Base-by-base conservation (phyloP, 2,797 vertebrate species). In the Pyrocephalus nanus region DNA sequence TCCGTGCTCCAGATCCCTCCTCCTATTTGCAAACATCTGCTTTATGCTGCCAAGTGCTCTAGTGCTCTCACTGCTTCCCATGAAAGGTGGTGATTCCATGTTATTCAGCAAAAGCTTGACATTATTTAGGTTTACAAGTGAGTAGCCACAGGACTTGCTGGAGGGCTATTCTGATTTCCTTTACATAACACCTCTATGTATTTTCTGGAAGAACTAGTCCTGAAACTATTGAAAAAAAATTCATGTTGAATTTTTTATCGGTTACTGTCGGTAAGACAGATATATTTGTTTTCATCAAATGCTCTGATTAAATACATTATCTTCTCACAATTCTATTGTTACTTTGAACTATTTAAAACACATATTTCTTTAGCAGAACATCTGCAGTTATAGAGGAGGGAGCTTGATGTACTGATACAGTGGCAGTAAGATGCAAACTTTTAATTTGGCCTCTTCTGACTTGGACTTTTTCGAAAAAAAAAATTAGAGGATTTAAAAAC, bases 121-220 rank as follows among this genome's bases (percentile, higher is more conserved):
- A 2, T 16, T 89, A 26, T 3, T 2, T 4, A 51, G 21, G 27
- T 43, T 85, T 64, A 38, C 0, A 0, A 50, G 22, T 21, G 43
- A 90, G 54, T 10, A 71, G 30, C 30, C 67, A 62, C 53, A 67
- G 30, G 26, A 72, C 18, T 6, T 3, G 8, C 20, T 54, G 21
- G 20, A 86, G 13, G 29, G 21, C 16, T 42, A 12, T 10, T 75
- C 23, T 55, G 3, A 17, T 76, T 69, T 74, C 43, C 62, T 75
- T 60, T 1, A 0, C 15, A 5, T 2, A 22, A 48, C 32, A 72
- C 34, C 19, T 36, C 53, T 29, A 0, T 2, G 3, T 14, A 22
- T 70, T 77, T 86, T 55, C 20, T 67, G 15, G 20, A 85, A 64
- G 12, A 90, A 38, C 43, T 48, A 61, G 8, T 29, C 30, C 77